phyloP scores from a whole-genome alignment of 1,140 invertebrate genomes.

The Octopus sinensis region DNA sequence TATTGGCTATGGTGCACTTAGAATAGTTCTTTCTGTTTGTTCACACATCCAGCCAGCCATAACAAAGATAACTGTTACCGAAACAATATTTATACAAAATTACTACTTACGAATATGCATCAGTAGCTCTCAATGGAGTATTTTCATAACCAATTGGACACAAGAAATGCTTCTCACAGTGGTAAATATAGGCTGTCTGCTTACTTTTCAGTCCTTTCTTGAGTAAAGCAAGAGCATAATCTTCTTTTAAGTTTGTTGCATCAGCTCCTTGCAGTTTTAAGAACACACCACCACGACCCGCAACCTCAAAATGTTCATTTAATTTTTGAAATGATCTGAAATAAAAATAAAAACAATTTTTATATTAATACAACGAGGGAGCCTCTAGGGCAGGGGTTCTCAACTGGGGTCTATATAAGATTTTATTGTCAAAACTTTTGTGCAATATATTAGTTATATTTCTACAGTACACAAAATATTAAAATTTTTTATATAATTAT shows the following conservation, averaged over 20 bases:
- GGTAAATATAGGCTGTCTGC: conserved; percentile 49
- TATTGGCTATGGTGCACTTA: too few relatives aligned
- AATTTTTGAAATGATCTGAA: conserved; percentile 49
- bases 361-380: neutral
- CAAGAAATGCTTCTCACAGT: conserved; percentile 55
- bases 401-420: too few relatives aligned
- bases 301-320: conserved; percentile 49
- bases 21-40: too few relatives aligned
- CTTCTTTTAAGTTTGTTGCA: conserved; percentile 36
- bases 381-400: too few relatives aligned
- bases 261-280: conserved; percentile 52
- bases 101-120: conserved; percentile 46
- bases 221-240: conserved; percentile 39
- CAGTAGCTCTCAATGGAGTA: conserved; percentile 32
- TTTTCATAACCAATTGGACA: conserved; percentile 55
- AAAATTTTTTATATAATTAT: too few relatives aligned
- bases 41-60: too few relatives aligned
- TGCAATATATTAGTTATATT: too few relatives aligned
- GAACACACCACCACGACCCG: conserved; percentile 40
- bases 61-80: too few relatives aligned
- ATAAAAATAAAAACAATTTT: conserved; percentile 16
- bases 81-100: neutral
- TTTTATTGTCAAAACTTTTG: too few relatives aligned
- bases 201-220: conserved; percentile 44
- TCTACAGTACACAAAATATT: too few relatives aligned